These are phyloP conservation scores for Crotalus viridis DNA, from an alignment of 2,113 vertebrate genomes.

Conservation along the genomic window DNA sequence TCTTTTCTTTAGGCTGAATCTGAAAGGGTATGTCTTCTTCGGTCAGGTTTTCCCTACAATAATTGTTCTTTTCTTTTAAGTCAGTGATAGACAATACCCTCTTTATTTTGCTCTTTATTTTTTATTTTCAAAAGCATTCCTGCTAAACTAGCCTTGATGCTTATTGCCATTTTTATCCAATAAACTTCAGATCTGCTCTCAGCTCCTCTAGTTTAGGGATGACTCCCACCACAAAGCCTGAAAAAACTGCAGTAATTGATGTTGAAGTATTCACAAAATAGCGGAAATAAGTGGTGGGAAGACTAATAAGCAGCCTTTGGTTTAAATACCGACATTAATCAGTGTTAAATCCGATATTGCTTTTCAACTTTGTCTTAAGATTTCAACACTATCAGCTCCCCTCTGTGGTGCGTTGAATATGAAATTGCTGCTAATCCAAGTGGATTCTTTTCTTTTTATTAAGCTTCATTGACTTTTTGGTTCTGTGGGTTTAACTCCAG, in stretches of 20 bases:
- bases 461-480: conserved; percentile 15
- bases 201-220: background rate
- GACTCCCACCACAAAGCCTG: background rate
- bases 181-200: background rate
- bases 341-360: conserved; percentile 13
- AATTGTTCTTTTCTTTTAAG: conserved; percentile 46
- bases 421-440: background rate
- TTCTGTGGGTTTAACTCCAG: background rate
- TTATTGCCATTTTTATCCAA: conserved; percentile 39
- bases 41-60: conserved; percentile 31
- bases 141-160: conserved; percentile 46
- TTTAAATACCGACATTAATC: conserved; percentile 11
- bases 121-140: conserved; percentile 26
- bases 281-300: background rate
- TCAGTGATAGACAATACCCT: conserved; percentile 48
- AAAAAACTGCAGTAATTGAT: background rate
- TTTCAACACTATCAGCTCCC: background rate
- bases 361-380: conserved; percentile 1
- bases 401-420: background rate
- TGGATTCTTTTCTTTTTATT: background rate
- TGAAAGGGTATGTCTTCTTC: conserved; percentile 44
- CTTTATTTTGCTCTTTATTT: background rate
- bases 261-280: conserved; percentile 17
- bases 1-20: conserved; percentile 20
- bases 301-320: background rate